Conservation (phyloP, 30 jellyfish, hydroid and myxozoan species). For the Pelagia noctiluca region DNA sequence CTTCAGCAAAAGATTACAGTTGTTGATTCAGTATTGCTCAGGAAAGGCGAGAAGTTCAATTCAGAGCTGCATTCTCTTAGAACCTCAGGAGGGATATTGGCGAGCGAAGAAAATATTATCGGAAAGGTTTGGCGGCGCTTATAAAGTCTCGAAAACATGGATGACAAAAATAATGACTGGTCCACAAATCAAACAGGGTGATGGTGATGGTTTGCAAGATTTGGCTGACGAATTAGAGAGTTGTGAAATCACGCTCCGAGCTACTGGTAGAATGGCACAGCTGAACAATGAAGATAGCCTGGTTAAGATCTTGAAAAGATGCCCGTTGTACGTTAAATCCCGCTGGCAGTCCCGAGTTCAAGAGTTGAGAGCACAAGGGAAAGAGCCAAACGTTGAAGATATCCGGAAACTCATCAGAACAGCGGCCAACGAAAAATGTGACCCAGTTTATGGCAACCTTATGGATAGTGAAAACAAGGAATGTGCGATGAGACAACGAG, state of each 20-base stretch:
- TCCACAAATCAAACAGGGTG: slow-evolving; percentile 11
- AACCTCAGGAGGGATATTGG: slow-evolving; percentile 36
- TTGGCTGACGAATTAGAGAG: slow-evolving; percentile 59
- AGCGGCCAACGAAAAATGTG: slow-evolving; percentile 32
- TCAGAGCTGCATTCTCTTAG: slow-evolving; percentile 35
- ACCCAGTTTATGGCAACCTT: slow-evolving; percentile 47
- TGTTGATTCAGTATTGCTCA: slow-evolving; percentile 38
- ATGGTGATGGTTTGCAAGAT: slow-evolving; percentile 42
- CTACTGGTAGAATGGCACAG: slow-evolving; percentile 34
- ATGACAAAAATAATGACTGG: neutral
- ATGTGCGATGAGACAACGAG: neutral
- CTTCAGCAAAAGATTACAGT: slow-evolving; percentile 44
- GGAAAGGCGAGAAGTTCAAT: slow-evolving; percentile 46
- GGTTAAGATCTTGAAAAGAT: slow-evolving; percentile 30
- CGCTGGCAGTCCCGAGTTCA: slow-evolving; percentile 54
- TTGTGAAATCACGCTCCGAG: slow-evolving; percentile 36
- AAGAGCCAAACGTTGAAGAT: slow-evolving; percentile 52
- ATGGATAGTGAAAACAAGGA: slow-evolving; percentile 25
- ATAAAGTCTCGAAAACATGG: neutral
- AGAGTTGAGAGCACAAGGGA: slow-evolving; percentile 32
- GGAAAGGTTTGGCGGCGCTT: slow-evolving; percentile 57
- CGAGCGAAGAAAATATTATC: slow-evolving; percentile 40
- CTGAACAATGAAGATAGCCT: slow-evolving; percentile 50
- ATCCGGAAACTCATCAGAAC: slow-evolving; percentile 39
- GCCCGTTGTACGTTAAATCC: slow-evolving; percentile 48